Conservation (phyloP, 2,797 vertebrate genomes). For the Hylomyscus alleni region DNA sequence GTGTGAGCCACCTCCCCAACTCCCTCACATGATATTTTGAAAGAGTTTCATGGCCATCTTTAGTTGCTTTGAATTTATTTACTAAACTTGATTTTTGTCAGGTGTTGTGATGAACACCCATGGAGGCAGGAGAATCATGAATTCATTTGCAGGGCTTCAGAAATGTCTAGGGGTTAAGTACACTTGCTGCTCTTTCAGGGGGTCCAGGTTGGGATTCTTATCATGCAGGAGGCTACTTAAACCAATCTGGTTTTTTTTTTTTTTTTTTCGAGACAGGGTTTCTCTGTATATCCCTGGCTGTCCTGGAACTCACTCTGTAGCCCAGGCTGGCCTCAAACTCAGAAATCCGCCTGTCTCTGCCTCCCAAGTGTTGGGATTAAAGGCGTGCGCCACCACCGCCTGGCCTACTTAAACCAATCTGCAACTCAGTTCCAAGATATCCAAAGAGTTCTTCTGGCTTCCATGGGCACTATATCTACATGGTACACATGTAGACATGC, state of each 20-base stretch:
- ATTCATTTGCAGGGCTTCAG: not conserved
- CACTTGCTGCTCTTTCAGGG: not conserved
- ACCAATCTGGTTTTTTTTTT: too few species aligned
- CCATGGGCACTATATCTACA: not conserved
- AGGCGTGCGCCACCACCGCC: too few species aligned
- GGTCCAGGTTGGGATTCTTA: not conserved
- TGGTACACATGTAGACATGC: not conserved
- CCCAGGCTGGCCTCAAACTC: too few species aligned
- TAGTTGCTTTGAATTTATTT: slow-evolving; percentile 53
- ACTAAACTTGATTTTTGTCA: not conserved
- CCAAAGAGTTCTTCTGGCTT: not conserved
- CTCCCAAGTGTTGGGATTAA: too few species aligned
- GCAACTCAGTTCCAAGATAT: not conserved
- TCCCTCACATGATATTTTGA: slow-evolving; percentile 57
- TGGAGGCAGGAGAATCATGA: not conserved
- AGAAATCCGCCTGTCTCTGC: too few species aligned
- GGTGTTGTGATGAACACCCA: not conserved
- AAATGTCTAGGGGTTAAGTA: not conserved
- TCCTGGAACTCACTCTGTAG: too few species aligned
- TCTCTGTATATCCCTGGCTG: too few species aligned
- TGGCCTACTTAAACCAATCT: not conserved
- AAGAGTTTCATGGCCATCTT: not conserved
- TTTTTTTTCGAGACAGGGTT: too few species aligned
- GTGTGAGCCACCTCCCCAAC: not conserved
- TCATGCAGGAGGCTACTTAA: not conserved